Evolutionary conservation across 2,797 vertebrate genomes (phyloP).

Genomic region (Muraenolepis orangiensis): DNA sequence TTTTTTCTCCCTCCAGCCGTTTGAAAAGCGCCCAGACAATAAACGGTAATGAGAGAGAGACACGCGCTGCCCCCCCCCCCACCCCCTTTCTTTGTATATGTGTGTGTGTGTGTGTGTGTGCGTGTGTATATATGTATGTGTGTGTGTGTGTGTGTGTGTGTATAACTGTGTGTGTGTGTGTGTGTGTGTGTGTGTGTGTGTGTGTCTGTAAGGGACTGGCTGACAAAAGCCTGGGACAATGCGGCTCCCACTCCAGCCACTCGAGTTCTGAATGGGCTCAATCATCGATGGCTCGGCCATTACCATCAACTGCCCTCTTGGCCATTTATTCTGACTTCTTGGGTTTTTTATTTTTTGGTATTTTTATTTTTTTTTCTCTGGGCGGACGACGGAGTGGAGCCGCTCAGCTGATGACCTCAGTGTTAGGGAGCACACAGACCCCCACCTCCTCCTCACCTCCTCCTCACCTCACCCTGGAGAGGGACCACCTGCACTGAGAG

Average conservation of each 20-base stretch:
- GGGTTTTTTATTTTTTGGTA: slow-evolving; percentile 47
- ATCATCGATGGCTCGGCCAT: slow-evolving; percentile 71
- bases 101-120: not conserved
- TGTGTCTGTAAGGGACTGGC: slow-evolving; percentile 48
- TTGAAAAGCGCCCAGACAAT: slow-evolving; percentile 72
- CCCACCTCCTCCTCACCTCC: not conserved
- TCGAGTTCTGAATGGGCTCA: slow-evolving; percentile 74
- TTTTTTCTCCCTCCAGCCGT: slow-evolving; percentile 51
- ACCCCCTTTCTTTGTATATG: slow-evolving; percentile 21
- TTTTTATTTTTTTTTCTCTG: slow-evolving; percentile 41
- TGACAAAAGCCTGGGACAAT: slow-evolving; percentile 56
- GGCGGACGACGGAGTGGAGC: slow-evolving; percentile 61
- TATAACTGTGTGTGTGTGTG: slow-evolving; percentile 36
- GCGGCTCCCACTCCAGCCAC: slow-evolving; percentile 62
- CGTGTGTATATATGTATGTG: slow-evolving; percentile 35
- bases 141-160: slow-evolving; percentile 33
- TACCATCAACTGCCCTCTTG: slow-evolving; percentile 70
- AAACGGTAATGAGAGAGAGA: slow-evolving; percentile 71
- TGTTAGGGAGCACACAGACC: slow-evolving; percentile 51
- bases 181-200: slow-evolving; percentile 36
- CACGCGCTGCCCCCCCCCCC: slow-evolving; percentile 57
- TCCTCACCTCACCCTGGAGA: slow-evolving; percentile 27
- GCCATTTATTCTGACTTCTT: slow-evolving; percentile 66
- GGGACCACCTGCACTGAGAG: slow-evolving; percentile 66
- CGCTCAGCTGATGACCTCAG: slow-evolving; percentile 69